A percentile compares a stretch with the other conserved stretches of the same genome.
These are phyloP conservation scores for Heliconius congener DNA, from an alignment of 1,140 invertebrate genomes.

Conservation along the genomic window DNA sequence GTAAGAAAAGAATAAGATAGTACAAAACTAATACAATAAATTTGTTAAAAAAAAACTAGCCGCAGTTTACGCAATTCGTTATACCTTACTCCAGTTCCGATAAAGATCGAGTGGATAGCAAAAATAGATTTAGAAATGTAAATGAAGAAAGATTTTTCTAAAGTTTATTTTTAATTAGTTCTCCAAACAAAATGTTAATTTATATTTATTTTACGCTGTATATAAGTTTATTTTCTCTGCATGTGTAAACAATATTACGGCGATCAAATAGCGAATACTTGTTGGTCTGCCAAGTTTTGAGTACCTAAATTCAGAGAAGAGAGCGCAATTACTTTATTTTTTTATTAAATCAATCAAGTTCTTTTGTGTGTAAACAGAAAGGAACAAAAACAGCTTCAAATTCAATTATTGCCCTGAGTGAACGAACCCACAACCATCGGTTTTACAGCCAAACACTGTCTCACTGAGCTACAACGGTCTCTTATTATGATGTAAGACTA, in stretches of 20 bases:
- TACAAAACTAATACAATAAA: too few species aligned
- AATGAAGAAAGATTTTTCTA: conserved; percentile 22
- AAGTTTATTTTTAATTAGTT: background rate
- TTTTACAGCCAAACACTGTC: too few species aligned
- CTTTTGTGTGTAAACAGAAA: too few species aligned
- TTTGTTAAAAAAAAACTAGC: background rate
- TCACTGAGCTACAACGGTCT: too few species aligned
- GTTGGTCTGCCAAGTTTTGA: conserved; percentile 8
- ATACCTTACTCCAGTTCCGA: conserved; percentile 34
- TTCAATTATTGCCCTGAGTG: too few species aligned
- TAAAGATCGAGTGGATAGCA: conserved; percentile 45
- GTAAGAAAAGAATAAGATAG: too few species aligned
- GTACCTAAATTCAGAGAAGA: background rate
- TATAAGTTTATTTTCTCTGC: background rate
- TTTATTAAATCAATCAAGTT: too few species aligned
- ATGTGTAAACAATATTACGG: conserved; percentile 2
- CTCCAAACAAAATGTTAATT: background rate
- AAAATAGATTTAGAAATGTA: conserved; percentile 43
- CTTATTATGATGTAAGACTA: too few species aligned
- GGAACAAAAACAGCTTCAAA: too few species aligned
- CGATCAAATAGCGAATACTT: background rate
- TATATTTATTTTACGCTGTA: background rate
- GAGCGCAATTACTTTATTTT: background rate
- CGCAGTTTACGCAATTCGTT: conserved; percentile 25
- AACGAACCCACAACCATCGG: too few species aligned